Evolutionary conservation across 92 coral and sea anemone species (phyloP).

Genomic region (Zoanthus sociatus): DNA sequence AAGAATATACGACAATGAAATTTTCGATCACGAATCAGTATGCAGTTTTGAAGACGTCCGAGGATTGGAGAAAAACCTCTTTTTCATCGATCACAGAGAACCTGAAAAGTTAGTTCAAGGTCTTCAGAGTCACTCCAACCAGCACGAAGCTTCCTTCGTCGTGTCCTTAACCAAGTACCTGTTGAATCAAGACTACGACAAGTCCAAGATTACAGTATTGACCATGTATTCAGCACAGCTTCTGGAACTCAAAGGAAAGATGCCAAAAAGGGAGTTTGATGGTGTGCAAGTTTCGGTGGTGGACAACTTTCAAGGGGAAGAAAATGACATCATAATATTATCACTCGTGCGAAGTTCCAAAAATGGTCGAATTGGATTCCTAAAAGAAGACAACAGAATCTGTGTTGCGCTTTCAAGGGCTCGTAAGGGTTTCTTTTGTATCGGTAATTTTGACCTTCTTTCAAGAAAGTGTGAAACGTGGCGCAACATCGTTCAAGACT

Average conservation of each 20-base stretch:
- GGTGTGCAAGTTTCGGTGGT: conserved; percentile 48
- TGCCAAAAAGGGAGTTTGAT: conserved; percentile 42
- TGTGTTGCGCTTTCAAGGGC: conserved; percentile 67
- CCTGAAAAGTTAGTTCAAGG: conserved; percentile 39
- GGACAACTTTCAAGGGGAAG: conserved; percentile 65
- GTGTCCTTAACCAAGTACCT: conserved; percentile 50
- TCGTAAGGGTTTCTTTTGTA: conserved; percentile 57
- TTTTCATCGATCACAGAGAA: conserved; percentile 51
- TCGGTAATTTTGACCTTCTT: conserved; percentile 60
- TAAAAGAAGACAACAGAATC: conserved; percentile 59
- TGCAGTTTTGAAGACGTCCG: conserved; percentile 29
- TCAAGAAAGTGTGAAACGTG: conserved; percentile 53
- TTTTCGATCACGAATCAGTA: conserved; percentile 67
- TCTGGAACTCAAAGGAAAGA: conserved; percentile 42
- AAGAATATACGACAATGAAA: conserved; percentile 69
- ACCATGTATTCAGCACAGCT: conserved; percentile 58
- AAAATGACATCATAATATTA: conserved; percentile 55
- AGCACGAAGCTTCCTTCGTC: conserved; percentile 54
- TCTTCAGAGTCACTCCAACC: conserved; percentile 54
- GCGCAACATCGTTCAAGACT: conserved; percentile 53
- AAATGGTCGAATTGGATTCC: conserved; percentile 54
- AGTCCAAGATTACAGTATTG: conserved; percentile 45
- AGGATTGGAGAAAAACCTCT: conserved; percentile 56
- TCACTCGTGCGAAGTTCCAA: conserved; percentile 60
- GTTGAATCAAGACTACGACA: conserved; percentile 46